Conservation (phyloP, 2,113 vertebrate genomes). For the Crotalus tigris region DNA sequence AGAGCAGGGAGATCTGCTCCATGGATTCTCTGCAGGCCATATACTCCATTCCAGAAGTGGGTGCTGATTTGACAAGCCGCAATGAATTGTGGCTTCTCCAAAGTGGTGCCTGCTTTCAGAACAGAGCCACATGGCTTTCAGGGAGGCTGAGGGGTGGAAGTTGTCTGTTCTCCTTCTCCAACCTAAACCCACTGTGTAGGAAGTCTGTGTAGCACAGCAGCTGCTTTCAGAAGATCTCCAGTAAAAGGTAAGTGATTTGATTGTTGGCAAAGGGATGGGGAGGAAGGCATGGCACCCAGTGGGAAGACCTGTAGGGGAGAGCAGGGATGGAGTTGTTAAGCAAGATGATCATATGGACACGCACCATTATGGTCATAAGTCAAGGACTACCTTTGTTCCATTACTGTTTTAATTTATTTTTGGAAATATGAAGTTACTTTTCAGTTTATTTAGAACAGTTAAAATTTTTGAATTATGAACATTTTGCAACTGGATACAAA, state of each 20-base stretch:
- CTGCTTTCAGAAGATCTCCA: not conserved
- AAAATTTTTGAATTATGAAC: not conserved
- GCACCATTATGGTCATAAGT: not conserved
- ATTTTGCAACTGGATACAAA: not conserved
- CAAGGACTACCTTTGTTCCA: not conserved
- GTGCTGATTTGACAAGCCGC: not conserved
- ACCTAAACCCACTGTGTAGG: not conserved
- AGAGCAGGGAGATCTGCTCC: not conserved
- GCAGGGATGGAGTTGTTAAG: not conserved
- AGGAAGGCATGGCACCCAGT: not conserved
- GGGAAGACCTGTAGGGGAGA: not conserved
- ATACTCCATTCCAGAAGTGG: not conserved
- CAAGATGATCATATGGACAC: not conserved
- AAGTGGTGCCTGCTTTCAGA: not conserved
- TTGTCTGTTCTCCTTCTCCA: not conserved
- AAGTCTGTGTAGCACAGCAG: too few relatives aligned
- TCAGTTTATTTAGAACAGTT: not conserved
- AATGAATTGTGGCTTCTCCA: not conserved
- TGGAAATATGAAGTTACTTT: not conserved
- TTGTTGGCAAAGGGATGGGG: not conserved
- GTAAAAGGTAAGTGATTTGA: not conserved
- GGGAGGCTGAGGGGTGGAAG: not conserved
- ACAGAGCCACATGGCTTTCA: not conserved
- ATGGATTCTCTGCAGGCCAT: not conserved
- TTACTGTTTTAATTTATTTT: not conserved